These are phyloP conservation scores for Drosophila lacteicornis DNA, from an alignment of 1,140 invertebrate genomes.

Conservation along the genomic window DNA sequence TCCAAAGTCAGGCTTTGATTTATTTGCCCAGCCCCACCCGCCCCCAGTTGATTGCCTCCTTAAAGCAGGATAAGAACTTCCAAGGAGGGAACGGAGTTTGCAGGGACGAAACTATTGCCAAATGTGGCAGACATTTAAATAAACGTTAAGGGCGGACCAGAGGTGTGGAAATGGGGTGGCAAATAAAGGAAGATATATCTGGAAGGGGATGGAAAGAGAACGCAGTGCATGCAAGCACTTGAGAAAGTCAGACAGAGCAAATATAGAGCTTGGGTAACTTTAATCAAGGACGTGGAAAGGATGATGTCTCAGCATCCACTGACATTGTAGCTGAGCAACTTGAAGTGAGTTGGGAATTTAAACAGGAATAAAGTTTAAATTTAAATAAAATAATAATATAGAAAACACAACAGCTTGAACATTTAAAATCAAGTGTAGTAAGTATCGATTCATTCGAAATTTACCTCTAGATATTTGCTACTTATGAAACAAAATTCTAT, in stretches of 20 bases:
- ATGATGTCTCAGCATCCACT: slow-evolving; percentile 19
- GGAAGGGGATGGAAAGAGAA: slow-evolving; percentile 24
- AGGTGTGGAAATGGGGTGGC: slow-evolving; percentile 23
- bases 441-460: too few relatives aligned
- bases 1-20: slow-evolving; percentile 53
- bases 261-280: slow-evolving; percentile 46
- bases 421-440: not conserved
- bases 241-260: slow-evolving; percentile 68
- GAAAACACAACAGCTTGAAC: not conserved
- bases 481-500: too few relatives aligned
- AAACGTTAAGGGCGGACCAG: slow-evolving; percentile 53
- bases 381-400: not conserved
- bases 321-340: not conserved
- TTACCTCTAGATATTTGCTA: too few relatives aligned
- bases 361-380: too few relatives aligned
- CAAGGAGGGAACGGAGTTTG: not conserved
- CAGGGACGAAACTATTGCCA: slow-evolving; percentile 50
- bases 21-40: slow-evolving; percentile 33
- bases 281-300: slow-evolving; percentile 55
- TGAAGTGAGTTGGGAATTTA: not conserved
- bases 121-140: slow-evolving; percentile 76
- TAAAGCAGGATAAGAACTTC: slow-evolving; percentile 44
- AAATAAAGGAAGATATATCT: slow-evolving; percentile 1
- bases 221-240: slow-evolving; percentile 64
- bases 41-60: slow-evolving; percentile 56